A percentile compares a stretch with the other conserved stretches of the same genome.
Conservation (phyloP, 2,113 vertebrate species). For the Hypocryptadius cinnamomeus region DNA sequence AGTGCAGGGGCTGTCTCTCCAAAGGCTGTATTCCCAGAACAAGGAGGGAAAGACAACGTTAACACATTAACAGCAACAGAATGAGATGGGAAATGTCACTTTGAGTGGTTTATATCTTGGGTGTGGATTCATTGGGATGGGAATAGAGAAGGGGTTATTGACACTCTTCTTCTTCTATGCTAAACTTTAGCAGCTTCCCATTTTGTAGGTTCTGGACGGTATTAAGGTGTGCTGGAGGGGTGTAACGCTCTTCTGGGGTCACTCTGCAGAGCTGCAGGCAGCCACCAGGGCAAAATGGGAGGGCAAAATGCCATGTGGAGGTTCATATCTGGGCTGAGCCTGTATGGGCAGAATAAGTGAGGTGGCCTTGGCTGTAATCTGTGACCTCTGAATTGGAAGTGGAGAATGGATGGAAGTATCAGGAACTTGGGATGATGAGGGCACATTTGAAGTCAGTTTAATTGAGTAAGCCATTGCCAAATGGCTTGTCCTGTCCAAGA, state of each 20-base stretch:
- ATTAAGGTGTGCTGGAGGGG: neutral
- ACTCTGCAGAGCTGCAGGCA: neutral
- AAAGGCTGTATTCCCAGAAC: neutral
- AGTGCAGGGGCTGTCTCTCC: neutral
- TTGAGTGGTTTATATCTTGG: neutral
- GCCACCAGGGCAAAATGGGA: neutral
- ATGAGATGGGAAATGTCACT: neutral
- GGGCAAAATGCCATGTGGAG: neutral
- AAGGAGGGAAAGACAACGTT: neutral
- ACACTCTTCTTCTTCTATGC: neutral
- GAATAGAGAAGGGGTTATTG: neutral
- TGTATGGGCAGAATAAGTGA: rapidly evolving
- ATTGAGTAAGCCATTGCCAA: conserved; percentile 21
- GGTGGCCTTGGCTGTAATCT: rapidly evolving
- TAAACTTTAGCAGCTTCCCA: neutral
- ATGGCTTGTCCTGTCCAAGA: conserved; percentile 4
- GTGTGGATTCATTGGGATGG: neutral
- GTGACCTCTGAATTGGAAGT: neutral
- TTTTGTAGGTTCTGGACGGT: neutral
- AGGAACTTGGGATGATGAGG: neutral
- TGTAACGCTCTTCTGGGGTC: rapidly evolving
- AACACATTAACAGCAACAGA: neutral
- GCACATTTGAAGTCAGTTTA: neutral
- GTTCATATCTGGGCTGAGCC: neutral
- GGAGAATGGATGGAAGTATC: neutral